These are phyloP conservation scores for Ypsolopha sequella DNA, from an alignment of 2,888 invertebrate species.

Conservation along the genomic window DNA sequence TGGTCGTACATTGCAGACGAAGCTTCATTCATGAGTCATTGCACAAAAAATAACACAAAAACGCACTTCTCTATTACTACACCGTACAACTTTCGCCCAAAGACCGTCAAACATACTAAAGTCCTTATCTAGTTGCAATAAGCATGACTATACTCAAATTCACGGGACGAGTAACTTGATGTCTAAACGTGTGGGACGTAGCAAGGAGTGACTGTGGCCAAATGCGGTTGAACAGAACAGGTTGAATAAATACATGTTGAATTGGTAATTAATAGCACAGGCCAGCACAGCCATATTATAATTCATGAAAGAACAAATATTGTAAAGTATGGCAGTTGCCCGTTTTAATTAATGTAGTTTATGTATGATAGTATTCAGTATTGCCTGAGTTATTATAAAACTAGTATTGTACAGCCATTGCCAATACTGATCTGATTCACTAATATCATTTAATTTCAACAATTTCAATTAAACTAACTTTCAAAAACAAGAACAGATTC, in stretches of 20 bases:
- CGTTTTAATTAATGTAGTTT: not conserved
- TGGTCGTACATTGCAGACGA: conserved; percentile 18
- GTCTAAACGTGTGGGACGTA: conserved; percentile 24
- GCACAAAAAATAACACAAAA: conserved; percentile 24
- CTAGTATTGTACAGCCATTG: too few species aligned
- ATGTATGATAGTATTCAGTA: too few species aligned
- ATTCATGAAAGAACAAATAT: not conserved
- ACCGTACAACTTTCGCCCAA: conserved; percentile 24
- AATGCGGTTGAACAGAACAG: conserved; percentile 51
- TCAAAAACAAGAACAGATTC: too few species aligned
- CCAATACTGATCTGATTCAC: too few species aligned
- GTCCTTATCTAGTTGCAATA: too few species aligned
- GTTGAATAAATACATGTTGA: conserved; percentile 34
- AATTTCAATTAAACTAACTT: too few species aligned
- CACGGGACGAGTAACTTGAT: too few species aligned
- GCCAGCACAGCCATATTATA: not conserved
- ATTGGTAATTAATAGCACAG: conserved; percentile 5
- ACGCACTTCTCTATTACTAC: conserved; percentile 24
- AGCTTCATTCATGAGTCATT: conserved; percentile 18
- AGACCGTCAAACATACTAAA: conserved; percentile 3
- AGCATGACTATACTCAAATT: too few species aligned
- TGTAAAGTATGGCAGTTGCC: not conserved
- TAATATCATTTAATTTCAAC: too few species aligned
- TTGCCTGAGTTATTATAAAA: too few species aligned
- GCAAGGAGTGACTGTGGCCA: conserved; percentile 32